Evolutionary conservation across 1,140 invertebrate genomes (phyloP), one percentile per base, ranked within the genome.

Genomic region (Drosophila saltans): DNA sequence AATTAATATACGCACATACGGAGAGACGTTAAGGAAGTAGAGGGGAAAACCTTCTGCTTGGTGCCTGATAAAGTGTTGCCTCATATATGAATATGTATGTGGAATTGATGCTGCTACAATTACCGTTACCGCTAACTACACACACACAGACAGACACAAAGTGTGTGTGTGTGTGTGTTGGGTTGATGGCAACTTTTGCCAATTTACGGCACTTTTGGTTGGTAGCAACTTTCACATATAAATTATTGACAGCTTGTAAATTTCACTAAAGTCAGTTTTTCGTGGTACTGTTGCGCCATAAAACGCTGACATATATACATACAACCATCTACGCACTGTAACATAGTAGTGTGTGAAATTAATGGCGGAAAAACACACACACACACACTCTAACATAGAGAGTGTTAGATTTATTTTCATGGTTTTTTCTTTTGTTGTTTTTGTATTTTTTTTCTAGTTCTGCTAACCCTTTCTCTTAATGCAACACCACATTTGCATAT

Each of bases 201-300:
- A 85, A 86, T 85, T 85, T 85, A 85, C 82, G 79, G 82, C 79
- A 81, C 82, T 85, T 85, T 86, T 74, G 79, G 79, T 58, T 61
- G 78, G 78, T 76, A 78, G 88, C 79, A 88, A 88, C 88, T 74
- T 63, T 67, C 55, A 70, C 69, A 72, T 80, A 86, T 86, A 86
- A 86, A 86, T 86, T 86, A 86, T 86, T 86, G 83, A 82, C 83
- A 86, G 83, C 83, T 88, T 82, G 83, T 86, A 86, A 86, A 86
- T 86, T 86, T 86, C 64, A 81, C 81, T 75, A 85, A 85, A 85
- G 81, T 85, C 82, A 81, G 71, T 16, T 33, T 28, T 28, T 8
- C n/a, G 59, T 52, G 55, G n/a, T 33, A 36, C 56, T 62, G 66
- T 71, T 16, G 60, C 24, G 41, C 61, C 61, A 63, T 63, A 63